phyloP scores from a whole-genome alignment of 1,140 invertebrate species.

The Scaptomyza hsui region DNA sequence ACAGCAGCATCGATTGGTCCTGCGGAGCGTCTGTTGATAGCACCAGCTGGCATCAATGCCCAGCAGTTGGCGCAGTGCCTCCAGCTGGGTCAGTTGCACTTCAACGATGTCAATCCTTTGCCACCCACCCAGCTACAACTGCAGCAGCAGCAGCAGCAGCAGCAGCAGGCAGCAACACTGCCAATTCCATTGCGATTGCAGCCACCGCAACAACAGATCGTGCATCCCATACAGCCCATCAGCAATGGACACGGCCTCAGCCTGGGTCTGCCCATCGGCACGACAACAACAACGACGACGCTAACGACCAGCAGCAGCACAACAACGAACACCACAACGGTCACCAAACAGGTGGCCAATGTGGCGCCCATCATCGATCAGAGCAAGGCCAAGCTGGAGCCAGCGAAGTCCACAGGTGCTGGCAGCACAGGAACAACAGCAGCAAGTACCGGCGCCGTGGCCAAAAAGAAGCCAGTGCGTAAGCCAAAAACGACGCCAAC shows the following conservation, averaged over 20 bases:
- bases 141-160: slow-evolving; percentile 48
- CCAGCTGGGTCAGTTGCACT: slow-evolving; percentile 80
- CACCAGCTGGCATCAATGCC: slow-evolving; percentile 82
- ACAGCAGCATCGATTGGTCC: slow-evolving; percentile 80
- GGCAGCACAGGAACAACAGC: slow-evolving; percentile 15
- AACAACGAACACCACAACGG: slow-evolving; percentile 61
- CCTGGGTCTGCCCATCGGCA: slow-evolving; percentile 51
- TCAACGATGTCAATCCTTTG: slow-evolving; percentile 80
- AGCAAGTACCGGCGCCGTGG: slow-evolving; percentile 56
- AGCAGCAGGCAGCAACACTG: slow-evolving; percentile 49
- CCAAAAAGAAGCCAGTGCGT: slow-evolving; percentile 77
- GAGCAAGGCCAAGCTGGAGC: slow-evolving; percentile 76
- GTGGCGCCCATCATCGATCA: slow-evolving; percentile 82
- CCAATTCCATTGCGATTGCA: slow-evolving; percentile 56
- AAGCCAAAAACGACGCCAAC: slow-evolving; percentile 75
- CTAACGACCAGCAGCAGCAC: slow-evolving; percentile 58
- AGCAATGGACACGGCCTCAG: slow-evolving; percentile 51
- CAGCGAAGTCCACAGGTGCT: slow-evolving; percentile 45
- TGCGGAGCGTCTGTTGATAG: slow-evolving; percentile 78
- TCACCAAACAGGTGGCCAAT: slow-evolving; percentile 81
- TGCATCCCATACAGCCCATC: slow-evolving; percentile 76
- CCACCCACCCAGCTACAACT: slow-evolving; percentile 36
- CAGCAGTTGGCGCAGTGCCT: slow-evolving; percentile 82
- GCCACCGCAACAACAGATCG: slow-evolving; percentile 77
- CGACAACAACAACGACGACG: slow-evolving; percentile 57